Evolutionary conservation across 2,113 vertebrate species (phyloP), one percentile per base, ranked within the genome.

Genomic region (Marmota monax): DNA sequence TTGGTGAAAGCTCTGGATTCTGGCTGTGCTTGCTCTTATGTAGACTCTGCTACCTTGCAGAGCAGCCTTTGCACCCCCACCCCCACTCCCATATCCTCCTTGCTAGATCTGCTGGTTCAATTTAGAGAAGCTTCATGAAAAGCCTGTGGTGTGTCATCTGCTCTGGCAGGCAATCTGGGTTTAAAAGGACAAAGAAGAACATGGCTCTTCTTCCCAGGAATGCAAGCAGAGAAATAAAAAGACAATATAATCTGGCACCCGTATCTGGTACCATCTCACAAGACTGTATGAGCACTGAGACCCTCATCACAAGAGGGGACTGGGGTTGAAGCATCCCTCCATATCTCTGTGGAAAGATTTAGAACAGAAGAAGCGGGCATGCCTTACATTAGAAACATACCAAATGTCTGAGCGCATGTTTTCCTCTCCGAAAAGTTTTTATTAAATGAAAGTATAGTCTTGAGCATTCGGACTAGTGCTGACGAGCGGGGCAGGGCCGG

Each of bases 401-500:
- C 39, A 65, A 61, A 65, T 92, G 5, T 29, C 10, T 53, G 14
- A 48, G 9, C 37, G 39, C 27, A 13, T 2, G 8, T 72, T 82
- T 79, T 51, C 18, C 23, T 29, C 45, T 34, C 29, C 16, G 37
- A 13, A 11, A 67, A 22, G 0, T 22, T 58, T 58, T 58, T 58
- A 22, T 58, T 58, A 67, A 34, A 48, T 16, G 7, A 58, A 83
- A 39, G 22, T 22, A 45, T 80, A 72, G 37, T 32, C 14, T 67
- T 42, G 61, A 34, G 18, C 39, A 20, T 20, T 65, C 32, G 5
- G 32, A 3, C 25, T 37, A 53, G 63, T 34, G 5, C 23, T 39
- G 10, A 17, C 14, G 10, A 2, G 13, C 9, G 2, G 22, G 7
- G 4, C 3, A 1, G 4, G 4, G 12, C 4, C 18, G 4, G 39